Percentiles rank a stretch among this genome's conserved stretches.
Evolutionary conservation across 2,888 invertebrate species (phyloP).

Genomic region (Cylindroiulus punctatus): DNA sequence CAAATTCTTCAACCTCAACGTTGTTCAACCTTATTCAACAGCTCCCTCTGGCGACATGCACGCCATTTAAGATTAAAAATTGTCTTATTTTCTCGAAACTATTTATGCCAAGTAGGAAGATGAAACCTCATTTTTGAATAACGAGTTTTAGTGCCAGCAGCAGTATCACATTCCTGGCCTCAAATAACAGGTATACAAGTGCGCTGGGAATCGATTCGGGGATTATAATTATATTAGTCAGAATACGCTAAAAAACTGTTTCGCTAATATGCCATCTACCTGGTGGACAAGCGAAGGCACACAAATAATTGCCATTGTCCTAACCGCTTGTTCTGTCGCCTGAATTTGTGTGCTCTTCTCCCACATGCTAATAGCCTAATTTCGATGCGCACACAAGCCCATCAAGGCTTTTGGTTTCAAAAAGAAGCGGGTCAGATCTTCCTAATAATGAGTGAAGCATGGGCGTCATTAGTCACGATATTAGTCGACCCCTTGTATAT

Average conservation of each 20-base stretch:
- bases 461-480: conserved; percentile 38
- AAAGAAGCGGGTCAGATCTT: conserved; percentile 13
- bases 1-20: neutral
- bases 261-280: neutral
- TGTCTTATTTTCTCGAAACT: conserved; percentile 34
- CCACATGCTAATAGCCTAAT: neutral
- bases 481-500: neutral
- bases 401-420: neutral
- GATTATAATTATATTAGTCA: conserved; percentile 31
- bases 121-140: conserved; percentile 42
- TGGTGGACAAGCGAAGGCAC: neutral
- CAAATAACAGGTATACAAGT: conserved; percentile 37
- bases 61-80: neutral
- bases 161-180: conserved; percentile 38
- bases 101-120: conserved; percentile 38
- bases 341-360: neutral
- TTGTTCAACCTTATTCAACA: neutral
- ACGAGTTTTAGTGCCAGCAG: conserved; percentile 33
- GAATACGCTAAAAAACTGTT: conserved; percentile 1
- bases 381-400: neutral
- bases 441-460: neutral
- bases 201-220: neutral
- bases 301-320: neutral
- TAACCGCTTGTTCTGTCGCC: neutral
- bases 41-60: conserved; percentile 22